Evolutionary conservation across 2,797 vertebrate species (phyloP).

Genomic region (Sebastes taczanowskii): DNA sequence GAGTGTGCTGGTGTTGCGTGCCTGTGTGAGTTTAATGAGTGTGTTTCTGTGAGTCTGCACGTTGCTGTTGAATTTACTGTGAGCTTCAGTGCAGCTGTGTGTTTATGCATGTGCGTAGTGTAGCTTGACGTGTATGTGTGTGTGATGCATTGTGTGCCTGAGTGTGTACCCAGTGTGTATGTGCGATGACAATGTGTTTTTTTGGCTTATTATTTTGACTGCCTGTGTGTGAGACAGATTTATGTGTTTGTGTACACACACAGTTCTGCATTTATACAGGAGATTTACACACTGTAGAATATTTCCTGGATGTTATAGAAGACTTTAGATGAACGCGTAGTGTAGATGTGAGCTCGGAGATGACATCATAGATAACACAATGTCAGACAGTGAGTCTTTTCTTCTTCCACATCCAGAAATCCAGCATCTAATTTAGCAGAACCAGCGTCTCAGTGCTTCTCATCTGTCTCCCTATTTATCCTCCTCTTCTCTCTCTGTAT

Average conservation of each 20-base stretch:
- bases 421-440: slow-evolving; percentile 16
- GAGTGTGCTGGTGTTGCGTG: not conserved
- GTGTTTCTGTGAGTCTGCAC: not conserved
- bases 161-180: not conserved
- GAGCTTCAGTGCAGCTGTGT: not conserved
- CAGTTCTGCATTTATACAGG: not conserved
- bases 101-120: not conserved
- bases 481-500: not conserved
- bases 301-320: not conserved
- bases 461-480: slow-evolving; percentile 18
- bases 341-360: not conserved
- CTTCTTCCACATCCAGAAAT: not conserved
- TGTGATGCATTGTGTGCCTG: not conserved
- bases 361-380: not conserved
- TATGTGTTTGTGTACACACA: not conserved
- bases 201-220: not conserved
- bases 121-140: not conserved
- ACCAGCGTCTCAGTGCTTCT: not conserved
- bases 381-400: not conserved
- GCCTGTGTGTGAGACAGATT: not conserved
- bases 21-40: slow-evolving; percentile 8
- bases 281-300: too few relatives aligned
- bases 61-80: not conserved
- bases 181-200: not conserved
- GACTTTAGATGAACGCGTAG: not conserved